Evolutionary conservation across 1,140 invertebrate species (phyloP).

Genomic region (Colletes gigas): DNA sequence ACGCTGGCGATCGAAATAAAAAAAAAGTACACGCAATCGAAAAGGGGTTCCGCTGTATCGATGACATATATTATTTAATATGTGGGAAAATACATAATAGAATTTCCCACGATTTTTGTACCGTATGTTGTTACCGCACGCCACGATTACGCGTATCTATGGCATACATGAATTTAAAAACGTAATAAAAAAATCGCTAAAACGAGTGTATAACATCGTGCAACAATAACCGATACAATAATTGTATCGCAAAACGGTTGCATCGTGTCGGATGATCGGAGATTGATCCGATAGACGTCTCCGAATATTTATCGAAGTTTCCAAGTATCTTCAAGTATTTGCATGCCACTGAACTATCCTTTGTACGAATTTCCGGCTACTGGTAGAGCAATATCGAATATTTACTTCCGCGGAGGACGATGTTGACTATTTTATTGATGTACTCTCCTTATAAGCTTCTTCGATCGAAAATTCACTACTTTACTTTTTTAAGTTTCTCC

Average conservation of each 20-base stretch:
- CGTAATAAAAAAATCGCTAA: not conserved
- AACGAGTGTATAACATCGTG: not conserved
- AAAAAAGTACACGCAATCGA: not conserved
- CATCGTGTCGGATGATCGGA: not conserved
- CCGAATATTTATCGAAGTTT: not conserved
- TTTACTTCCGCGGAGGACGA: conserved; percentile 2
- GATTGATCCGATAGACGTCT: not conserved
- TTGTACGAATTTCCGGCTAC: not conserved
- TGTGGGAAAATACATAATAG: not conserved
- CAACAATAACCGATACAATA: not conserved
- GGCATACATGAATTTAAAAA: not conserved
- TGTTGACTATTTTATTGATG: conserved; percentile 16
- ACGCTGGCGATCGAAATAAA: not conserved
- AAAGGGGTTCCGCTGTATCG: not conserved
- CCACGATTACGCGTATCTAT: not conserved
- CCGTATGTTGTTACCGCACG: not conserved
- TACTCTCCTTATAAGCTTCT: conserved; percentile 19
- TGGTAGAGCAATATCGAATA: not conserved
- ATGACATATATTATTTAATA: not conserved
- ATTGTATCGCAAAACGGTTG: not conserved
- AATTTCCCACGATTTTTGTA: not conserved
- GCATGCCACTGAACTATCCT: not conserved
- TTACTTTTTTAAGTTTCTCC: not conserved
- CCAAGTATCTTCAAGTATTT: not conserved
- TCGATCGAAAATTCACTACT: not conserved